Conservation (phyloP, 2,113 vertebrate genomes). For the Ptilonorhynchus violaceus region DNA sequence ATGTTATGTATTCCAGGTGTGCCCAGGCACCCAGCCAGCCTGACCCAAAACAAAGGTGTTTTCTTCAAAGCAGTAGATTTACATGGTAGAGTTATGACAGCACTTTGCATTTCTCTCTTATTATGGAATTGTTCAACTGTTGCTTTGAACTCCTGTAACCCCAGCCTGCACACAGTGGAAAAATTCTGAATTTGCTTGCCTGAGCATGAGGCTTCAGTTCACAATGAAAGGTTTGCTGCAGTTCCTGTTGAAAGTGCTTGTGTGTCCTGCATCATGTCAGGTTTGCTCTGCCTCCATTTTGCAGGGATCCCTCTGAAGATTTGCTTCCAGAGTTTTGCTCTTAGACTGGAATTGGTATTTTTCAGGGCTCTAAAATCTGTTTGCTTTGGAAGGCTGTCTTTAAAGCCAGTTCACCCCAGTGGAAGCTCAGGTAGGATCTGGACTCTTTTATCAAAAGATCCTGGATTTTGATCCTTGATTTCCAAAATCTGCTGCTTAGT, state of each 20-base stretch:
- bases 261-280: neutral
- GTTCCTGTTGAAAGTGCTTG: neutral
- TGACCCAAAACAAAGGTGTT: neutral
- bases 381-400: neutral
- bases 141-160: constrained; percentile 20
- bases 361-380: neutral
- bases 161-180: neutral
- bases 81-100: neutral
- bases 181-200: neutral
- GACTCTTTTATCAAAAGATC: neutral
- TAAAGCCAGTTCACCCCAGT: neutral
- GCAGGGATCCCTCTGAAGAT: neutral
- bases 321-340: neutral
- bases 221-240: neutral
- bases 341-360: neutral
- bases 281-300: neutral
- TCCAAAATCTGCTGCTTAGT: neutral
- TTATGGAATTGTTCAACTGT: neutral
- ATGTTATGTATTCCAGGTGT: neutral
- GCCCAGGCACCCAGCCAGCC: neutral
- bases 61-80: neutral
- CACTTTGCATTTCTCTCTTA: neutral
- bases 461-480: neutral
- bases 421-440: neutral
- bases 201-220: neutral